phyloP scores from a whole-genome alignment of 2,888 invertebrate species.

The Sinodicranocentrus sp. region DNA sequence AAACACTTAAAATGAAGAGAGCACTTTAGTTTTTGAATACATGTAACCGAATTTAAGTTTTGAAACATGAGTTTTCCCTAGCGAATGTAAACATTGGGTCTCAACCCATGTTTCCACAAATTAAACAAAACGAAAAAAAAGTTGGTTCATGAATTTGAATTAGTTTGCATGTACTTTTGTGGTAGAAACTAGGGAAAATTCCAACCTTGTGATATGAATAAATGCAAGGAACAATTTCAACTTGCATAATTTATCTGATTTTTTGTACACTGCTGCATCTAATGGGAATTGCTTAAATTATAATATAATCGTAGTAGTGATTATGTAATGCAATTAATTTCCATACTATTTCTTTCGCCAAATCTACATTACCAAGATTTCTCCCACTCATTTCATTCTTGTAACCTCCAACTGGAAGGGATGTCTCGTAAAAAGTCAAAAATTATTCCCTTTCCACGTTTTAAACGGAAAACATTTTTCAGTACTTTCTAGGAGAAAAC shows the following conservation, averaged over 20 bases:
- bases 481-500: background rate
- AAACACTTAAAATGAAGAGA: too few species aligned
- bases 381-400: too few species aligned
- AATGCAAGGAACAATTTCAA: too few species aligned
- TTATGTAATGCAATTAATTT: background rate
- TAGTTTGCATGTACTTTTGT: background rate
- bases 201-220: too few species aligned
- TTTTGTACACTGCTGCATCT: too few species aligned
- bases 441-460: conserved; percentile 21
- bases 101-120: too few species aligned
- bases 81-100: too few species aligned
- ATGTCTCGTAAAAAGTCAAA: background rate
- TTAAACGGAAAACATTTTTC: conserved; percentile 18
- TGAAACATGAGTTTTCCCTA: too few species aligned
- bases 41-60: too few species aligned
- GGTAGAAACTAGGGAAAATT: too few species aligned
- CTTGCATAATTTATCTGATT: too few species aligned
- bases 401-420: background rate
- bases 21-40: too few species aligned
- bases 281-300: background rate
- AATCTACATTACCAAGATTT: background rate
- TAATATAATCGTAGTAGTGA: conserved; percentile 1
- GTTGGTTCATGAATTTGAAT: conserved; percentile 37
- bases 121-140: background rate
- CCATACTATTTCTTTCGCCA: background rate